phyloP scores from a whole-genome alignment of 2,113 vertebrate genomes.

The Myiagra hebetior region DNA sequence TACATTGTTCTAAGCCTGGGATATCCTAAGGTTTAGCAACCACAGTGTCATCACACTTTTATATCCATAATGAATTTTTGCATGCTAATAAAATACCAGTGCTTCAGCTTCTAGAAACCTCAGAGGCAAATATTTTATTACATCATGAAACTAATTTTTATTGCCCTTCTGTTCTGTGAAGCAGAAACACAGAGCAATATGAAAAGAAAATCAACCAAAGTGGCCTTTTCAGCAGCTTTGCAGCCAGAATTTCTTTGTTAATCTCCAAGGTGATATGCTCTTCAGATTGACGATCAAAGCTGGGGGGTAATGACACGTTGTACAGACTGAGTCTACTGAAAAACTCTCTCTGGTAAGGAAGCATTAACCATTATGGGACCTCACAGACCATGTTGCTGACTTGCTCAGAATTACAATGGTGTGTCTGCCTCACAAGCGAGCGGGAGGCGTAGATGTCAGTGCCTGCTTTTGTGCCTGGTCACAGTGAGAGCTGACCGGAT shows the following conservation, averaged over 20 bases:
- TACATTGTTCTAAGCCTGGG: background rate
- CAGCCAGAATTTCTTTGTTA: conserved; percentile 9
- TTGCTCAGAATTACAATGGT: background rate
- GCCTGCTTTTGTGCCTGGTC: background rate
- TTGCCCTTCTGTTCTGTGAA: conserved; percentile 41
- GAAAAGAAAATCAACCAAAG: conserved; percentile 1
- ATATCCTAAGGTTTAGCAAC: conserved; percentile 34
- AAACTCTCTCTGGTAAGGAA: background rate
- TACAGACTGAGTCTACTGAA: background rate
- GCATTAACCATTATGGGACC: background rate
- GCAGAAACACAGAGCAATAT: conserved; percentile 33
- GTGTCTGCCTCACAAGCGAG: background rate
- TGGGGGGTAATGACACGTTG: background rate
- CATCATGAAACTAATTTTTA: conserved; percentile 59
- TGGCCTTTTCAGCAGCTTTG: conserved; percentile 36
- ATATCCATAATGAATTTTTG: conserved; percentile 38
- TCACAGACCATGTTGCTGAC: background rate
- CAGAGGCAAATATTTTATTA: conserved; percentile 30
- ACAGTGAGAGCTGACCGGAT: background rate
- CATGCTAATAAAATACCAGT: conserved; percentile 27
- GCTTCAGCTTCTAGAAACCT: conserved; percentile 26
- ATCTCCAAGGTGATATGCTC: conserved; percentile 22
- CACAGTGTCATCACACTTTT: conserved; percentile 20
- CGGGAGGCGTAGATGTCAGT: background rate
- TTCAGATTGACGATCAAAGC: conserved; percentile 21